Percentiles rank a stretch among this genome's conserved stretches.
Evolutionary conservation across 2,113 vertebrate species (phyloP).

Genomic region (zebrafish (Danio rerio)): GRCz12tu NC_133188.1:1793001-1793500

Average conservation of each 20-base stretch:
- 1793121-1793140: neutral
- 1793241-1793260: constrained; percentile 61
- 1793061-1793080: too few relatives aligned
- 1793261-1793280: constrained; percentile 62
- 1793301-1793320: constrained; percentile 49
- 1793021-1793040: too few relatives aligned
- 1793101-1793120: too few relatives aligned
- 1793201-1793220: constrained; percentile 44
- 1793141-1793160: neutral
- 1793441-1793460: neutral
- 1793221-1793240: constrained; percentile 47
- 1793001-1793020: too few relatives aligned
- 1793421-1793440: neutral
- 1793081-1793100: too few relatives aligned
- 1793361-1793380: constrained; percentile 50
- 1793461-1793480: neutral
- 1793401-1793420: neutral
- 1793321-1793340: constrained; percentile 55
- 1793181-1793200: constrained; percentile 33
- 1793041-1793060: too few relatives aligned
- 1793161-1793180: constrained; percentile 15
- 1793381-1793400: constrained; percentile 5
- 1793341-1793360: constrained; percentile 55
- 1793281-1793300: constrained; percentile 65
- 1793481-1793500: neutral